Percentiles rank a stretch among this genome's conserved stretches.
phyloP scores from a whole-genome alignment of 1,140 invertebrate species.

The Drosophila nasuta region DNA sequence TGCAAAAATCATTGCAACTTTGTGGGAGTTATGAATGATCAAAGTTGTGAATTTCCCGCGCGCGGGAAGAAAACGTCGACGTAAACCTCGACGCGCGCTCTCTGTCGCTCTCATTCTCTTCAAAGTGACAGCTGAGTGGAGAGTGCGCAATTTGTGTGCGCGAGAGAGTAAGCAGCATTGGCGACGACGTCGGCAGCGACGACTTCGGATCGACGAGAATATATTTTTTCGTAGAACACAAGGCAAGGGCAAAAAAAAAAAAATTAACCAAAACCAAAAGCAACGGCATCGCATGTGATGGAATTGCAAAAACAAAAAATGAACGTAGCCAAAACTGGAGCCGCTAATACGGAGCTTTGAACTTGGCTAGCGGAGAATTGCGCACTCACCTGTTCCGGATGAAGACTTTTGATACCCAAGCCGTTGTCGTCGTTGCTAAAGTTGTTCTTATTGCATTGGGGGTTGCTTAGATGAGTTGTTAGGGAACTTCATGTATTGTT shows the following conservation, averaged over 20 bases:
- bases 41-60: slow-evolving; percentile 78
- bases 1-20: slow-evolving; percentile 55
- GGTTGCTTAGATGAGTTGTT: slow-evolving; percentile 20
- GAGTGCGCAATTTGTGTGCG: slow-evolving; percentile 37
- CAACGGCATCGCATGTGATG: slow-evolving; percentile 37
- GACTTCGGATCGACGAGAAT: slow-evolving; percentile 44
- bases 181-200: slow-evolving; percentile 51
- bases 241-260: slow-evolving; percentile 30
- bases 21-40: slow-evolving; percentile 50
- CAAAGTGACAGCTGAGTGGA: slow-evolving; percentile 67
- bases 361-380: slow-evolving; percentile 17
- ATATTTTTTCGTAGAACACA: slow-evolving; percentile 50
- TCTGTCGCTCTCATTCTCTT: slow-evolving; percentile 25
- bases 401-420: slow-evolving; percentile 15
- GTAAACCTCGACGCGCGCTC: slow-evolving; percentile 18
- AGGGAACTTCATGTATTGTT: slow-evolving; percentile 2
- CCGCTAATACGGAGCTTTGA: slow-evolving; percentile 18
- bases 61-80: slow-evolving; percentile 72
- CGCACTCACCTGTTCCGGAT: slow-evolving; percentile 43
- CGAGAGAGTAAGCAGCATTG: slow-evolving; percentile 32
- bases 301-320: slow-evolving; percentile 37
- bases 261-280: slow-evolving; percentile 28
- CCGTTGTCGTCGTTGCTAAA: background rate
- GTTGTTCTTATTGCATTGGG: slow-evolving; percentile 28
- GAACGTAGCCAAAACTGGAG: slow-evolving; percentile 18